Base-by-base conservation (phyloP, 2,888 invertebrate genomes). In the Argyresthia goedartella region DNA sequence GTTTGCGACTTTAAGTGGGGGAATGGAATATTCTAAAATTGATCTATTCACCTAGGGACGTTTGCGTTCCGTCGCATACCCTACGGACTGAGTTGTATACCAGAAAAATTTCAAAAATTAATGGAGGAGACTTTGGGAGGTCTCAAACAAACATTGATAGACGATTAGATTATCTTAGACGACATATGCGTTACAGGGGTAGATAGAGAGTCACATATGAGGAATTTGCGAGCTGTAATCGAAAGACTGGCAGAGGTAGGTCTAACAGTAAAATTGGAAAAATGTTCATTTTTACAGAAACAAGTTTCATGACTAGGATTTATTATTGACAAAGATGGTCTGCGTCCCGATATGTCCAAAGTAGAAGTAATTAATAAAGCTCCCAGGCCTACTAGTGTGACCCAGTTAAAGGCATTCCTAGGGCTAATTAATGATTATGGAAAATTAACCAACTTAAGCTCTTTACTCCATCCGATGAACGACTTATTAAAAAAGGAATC, bases 1-100 rank as follows among this genome's bases (percentile, higher is more conserved):
- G 25, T 64, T 58, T 46, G 59, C 62, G 0, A 53, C 53, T 4
- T 44, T 64, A 3, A 61, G 60, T 55, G 57, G 57, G 0, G 61
- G 60, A 0, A 55, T 60, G 39, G 45, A 56, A 14, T 65, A 49
- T 49, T 56, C 62, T 34, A 65, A 63, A 58, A 59, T 63, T 14
- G 62, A 63, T 48, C 46, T 62, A 53, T 52, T 0, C 54, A 60
- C 9, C 60, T 61, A 59, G 6, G 43, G 6, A 43, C 16, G 11
- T 33, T 43, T 44, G 53, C 51, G 10, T 54, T 51, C 25, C 15
- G 36, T 41, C 41, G 53, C 13, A 50, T 42, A 14, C 53, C 52
- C 3, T 49, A 47, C 14, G 52, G 52, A 10, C 11, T 52, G 9
- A 49, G 13, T 8, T 52, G 52, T 43, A 48, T 52, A 1, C 52